Evolutionary conservation across 2,888 invertebrate species (phyloP), one percentile per base, ranked within the genome.

Genomic region (Frankliniella fusca): DNA sequence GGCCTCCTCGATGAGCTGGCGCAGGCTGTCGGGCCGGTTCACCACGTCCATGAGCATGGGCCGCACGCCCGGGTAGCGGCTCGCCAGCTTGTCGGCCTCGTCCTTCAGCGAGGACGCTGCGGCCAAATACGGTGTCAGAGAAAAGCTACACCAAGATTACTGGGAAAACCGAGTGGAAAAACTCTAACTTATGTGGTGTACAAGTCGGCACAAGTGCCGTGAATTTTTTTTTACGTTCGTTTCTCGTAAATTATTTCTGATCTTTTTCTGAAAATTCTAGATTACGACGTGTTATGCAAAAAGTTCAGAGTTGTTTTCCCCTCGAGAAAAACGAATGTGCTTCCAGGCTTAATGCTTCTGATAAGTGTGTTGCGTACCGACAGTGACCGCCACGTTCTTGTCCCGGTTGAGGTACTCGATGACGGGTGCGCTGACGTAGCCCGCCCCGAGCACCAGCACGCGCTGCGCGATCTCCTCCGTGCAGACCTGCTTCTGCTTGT

Each of bases 331-430:
- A n/a, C n/a, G n/a, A n/a, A n/a, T n/a, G n/a, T n/a, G n/a, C n/a
- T n/a, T n/a, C n/a, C n/a, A n/a, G n/a, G n/a, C n/a, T n/a, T n/a
- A n/a, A n/a, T n/a, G n/a, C n/a, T n/a, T n/a, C 38, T 38, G 38
- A 38, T 3, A 38, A 38, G 38, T 3, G 3, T 38, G 2, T 80
- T 20, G 83, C 88, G 85, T 87, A 92, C 95, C 95, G 5, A 98
- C 92, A 11, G 94, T 95, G 50, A 98, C 93, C n/a, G 92, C 92
- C 38, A 97, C 90, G 84, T 93, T 93, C 84, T 92, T 91, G 86
- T 97, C 95, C 81, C 96, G 91, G 82, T 95, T 92, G 49, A 99
- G 90, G 89, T 98, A 99, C 87, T 99, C 98, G 0, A 99, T 95
- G 0, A 98, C 91, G 0, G 99, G 99, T 0, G 95, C 94, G 0